A percentile compares a stretch with the other conserved stretches of the same genome.
phyloP scores from a whole-genome alignment of 2,888 invertebrate species.

The Cremastinae sp. region DNA sequence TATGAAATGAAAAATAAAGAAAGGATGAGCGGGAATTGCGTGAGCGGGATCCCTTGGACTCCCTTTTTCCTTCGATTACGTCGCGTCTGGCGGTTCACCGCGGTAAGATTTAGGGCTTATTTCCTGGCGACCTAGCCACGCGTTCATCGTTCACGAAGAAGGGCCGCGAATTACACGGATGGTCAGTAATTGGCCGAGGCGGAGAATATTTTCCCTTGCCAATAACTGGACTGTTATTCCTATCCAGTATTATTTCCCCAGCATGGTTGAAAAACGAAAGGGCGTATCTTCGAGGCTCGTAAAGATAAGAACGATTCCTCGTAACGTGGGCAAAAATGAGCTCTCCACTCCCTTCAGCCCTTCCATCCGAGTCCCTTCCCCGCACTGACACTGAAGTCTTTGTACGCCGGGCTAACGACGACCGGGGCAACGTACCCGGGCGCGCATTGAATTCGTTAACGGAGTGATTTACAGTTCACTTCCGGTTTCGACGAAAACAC shows the following conservation, averaged over 20 bases:
- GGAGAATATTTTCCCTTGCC: constrained; percentile 10
- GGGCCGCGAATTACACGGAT: not conserved
- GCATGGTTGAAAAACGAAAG: constrained; percentile 34
- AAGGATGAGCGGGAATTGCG: constrained; percentile 7
- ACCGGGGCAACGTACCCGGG: constrained; percentile 46
- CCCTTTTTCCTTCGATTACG: not conserved
- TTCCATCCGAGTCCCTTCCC: constrained; percentile 20
- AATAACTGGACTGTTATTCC: not conserved
- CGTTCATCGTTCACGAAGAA: constrained; percentile 36
- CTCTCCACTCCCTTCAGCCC: constrained; percentile 39
- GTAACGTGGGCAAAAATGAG: constrained; percentile 19
- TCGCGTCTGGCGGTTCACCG: constrained; percentile 11
- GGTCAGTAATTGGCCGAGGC: not conserved
- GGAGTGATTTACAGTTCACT: constrained; percentile 77
- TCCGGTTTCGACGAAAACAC: constrained; percentile 76
- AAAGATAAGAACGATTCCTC: constrained; percentile 73
- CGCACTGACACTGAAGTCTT: constrained; percentile 23
- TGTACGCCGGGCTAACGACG: constrained; percentile 12
- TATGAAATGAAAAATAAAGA: constrained; percentile 25
- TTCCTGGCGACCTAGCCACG: constrained; percentile 68
- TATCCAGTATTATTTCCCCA: not conserved
- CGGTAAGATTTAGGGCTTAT: constrained; percentile 73
- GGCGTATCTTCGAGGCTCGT: constrained; percentile 74
- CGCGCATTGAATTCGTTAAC: constrained; percentile 75
- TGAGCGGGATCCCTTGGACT: constrained; percentile 4